Evolutionary conservation across 2,888 invertebrate species (phyloP), one percentile per base, ranked within the genome.

Genomic region (Sinotaia quadrata): DNA sequence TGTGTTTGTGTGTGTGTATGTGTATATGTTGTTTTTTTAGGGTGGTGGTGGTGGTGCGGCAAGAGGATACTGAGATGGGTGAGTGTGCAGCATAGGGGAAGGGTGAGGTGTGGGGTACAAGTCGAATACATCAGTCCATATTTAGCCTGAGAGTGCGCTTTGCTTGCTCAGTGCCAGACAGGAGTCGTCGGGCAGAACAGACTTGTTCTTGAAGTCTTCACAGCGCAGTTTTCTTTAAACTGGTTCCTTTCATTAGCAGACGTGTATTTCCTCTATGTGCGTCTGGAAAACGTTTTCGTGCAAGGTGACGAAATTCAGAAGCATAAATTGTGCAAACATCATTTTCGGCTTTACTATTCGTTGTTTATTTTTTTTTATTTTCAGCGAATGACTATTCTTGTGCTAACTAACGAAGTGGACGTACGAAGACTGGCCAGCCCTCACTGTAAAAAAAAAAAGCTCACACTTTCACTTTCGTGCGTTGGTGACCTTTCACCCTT

Each of bases 131-230:
- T 41, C 37, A 29, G 65, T 27, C 56, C 56, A 56, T 65, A 56
- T 54, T 56, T 44, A 65, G 56, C 21, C 54, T 56, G 56, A 4
- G 12, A 44, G n/a, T 44, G 27, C 65, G n/a, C n/a, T n/a, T 44
- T 33, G 65, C 51, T 56, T 56, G 56, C 37, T 56, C n/a, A 56
- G 54, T 41, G 44, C 44, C 36, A 34, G 44, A 29, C 44, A 29
- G 44, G 56, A 54, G n/a, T n/a, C n/a, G n/a, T n/a, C n/a, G n/a
- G n/a, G n/a, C n/a, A n/a, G n/a, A n/a, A n/a, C n/a, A n/a, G n/a
- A n/a, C n/a, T n/a, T n/a, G n/a, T n/a, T n/a, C n/a, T n/a, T n/a
- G n/a, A n/a, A n/a, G n/a, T n/a, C n/a, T n/a, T n/a, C n/a, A n/a
- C n/a, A n/a, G n/a, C n/a, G n/a, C n/a, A n/a, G n/a, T n/a, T n/a